Evolutionary conservation across 2,888 invertebrate species (phyloP).

Genomic region (Sicus ferrugineus): DNA sequence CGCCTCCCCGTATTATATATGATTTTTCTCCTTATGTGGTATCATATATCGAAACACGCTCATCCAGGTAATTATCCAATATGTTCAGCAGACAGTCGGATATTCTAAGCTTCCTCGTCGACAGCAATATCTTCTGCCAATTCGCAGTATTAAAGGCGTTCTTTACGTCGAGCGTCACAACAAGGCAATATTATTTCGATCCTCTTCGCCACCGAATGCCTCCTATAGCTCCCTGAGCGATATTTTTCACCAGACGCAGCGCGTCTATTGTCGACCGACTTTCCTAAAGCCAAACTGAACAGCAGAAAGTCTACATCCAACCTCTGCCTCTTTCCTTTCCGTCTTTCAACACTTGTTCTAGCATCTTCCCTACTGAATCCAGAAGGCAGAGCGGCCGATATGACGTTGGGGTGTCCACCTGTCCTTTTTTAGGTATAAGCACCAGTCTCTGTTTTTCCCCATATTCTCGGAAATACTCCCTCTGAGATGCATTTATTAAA

Average conservation of each 20-base stretch:
- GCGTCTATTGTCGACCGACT: background rate
- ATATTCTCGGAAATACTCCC: background rate
- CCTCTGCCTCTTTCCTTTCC: too few relatives aligned
- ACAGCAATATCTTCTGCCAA: background rate
- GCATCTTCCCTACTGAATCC: background rate
- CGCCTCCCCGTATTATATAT: background rate
- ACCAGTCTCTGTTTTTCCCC: background rate
- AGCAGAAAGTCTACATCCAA: background rate
- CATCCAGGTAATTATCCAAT: background rate
- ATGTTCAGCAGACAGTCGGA: too few relatives aligned
- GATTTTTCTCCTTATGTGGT: background rate
- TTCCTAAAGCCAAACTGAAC: background rate
- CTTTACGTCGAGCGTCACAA: background rate
- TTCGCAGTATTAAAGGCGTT: background rate
- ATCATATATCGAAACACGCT: background rate
- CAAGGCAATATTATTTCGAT: background rate
- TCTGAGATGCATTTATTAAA: background rate
- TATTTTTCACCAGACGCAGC: background rate
- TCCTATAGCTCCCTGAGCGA: background rate
- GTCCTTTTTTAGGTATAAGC: background rate
- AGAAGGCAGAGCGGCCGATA: background rate
- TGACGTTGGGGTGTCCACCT: background rate
- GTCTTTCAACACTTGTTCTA: background rate
- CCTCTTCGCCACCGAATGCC: background rate
- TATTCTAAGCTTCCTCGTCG: background rate